Evolutionary conservation across 2,888 invertebrate species (phyloP).

Genomic region (Parasteatoda lunata): DNA sequence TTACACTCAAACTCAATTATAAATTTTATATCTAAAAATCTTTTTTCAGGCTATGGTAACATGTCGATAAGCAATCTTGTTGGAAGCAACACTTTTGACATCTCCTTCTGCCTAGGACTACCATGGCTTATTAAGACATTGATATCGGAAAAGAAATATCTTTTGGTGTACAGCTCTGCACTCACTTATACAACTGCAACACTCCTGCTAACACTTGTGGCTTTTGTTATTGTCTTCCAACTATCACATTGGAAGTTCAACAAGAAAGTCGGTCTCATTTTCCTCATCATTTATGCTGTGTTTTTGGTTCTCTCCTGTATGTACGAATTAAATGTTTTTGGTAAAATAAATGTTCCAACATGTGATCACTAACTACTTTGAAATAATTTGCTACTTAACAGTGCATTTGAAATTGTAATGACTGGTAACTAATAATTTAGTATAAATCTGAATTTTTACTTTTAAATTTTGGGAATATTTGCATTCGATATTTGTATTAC

Average conservation of each 20-base stretch:
- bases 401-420: no score
- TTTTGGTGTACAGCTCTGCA: conserved; percentile 84
- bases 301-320: conserved; percentile 86
- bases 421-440: no score
- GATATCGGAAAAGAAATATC: conserved; percentile 79
- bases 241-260: conserved; percentile 80
- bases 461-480: no score
- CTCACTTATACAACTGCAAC: conserved; percentile 88
- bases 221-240: conserved; percentile 82
- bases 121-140: conserved; percentile 86
- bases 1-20: background rate
- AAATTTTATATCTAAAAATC: background rate
- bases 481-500: no score
- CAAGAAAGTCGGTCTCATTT: conserved; percentile 81
- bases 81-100: conserved; percentile 92
- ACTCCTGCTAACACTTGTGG: conserved; percentile 82
- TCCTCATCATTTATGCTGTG: conserved; percentile 80
- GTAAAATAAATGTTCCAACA: conserved; percentile 87
- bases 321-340: conserved; percentile 90
- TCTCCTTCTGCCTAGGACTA: conserved; percentile 84
- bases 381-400: no score
- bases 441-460: no score
- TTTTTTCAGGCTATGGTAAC: conserved; percentile 69
- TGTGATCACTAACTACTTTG: conserved; percentile 75
- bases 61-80: conserved; percentile 94